These are phyloP conservation scores for Rhinolophus sinicus DNA, from an alignment of 2,113 vertebrate genomes.

Conservation along the genomic window DNA sequence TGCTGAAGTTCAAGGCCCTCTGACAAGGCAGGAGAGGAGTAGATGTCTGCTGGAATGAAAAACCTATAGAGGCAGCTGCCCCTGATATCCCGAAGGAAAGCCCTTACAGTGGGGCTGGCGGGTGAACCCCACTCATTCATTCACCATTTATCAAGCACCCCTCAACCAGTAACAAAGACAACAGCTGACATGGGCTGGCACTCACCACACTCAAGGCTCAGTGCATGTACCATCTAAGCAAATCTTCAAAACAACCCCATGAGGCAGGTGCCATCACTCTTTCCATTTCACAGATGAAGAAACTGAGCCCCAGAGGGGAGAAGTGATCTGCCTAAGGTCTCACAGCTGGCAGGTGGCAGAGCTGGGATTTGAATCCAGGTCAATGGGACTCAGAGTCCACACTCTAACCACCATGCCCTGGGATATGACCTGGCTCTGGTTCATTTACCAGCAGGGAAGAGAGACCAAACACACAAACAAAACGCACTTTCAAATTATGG, in stretches of 20 bases:
- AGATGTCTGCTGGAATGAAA: background rate
- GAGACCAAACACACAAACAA: background rate
- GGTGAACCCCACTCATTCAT: background rate
- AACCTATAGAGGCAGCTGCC: background rate
- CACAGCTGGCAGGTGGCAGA: background rate
- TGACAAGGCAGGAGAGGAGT: background rate
- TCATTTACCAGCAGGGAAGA: background rate
- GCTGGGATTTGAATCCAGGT: background rate
- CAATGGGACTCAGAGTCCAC: background rate
- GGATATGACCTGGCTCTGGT: background rate
- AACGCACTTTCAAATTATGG: background rate
- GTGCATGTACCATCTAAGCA: background rate
- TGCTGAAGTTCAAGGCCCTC: background rate
- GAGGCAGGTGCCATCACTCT: background rate
- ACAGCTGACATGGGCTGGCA: background rate
- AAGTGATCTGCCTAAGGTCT: background rate
- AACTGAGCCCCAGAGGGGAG: background rate
- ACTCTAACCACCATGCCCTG: background rate
- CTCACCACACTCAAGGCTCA: background rate
- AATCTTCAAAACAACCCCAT: background rate
- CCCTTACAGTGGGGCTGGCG: background rate
- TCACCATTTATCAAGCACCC: background rate
- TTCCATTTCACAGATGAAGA: constrained; percentile 9
- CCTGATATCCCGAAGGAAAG: background rate
- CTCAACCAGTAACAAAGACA: background rate